Percentiles rank a stretch among this genome's conserved stretches.
Conservation (phyloP, 1,140 invertebrate species). For the Zaprionus gabonicus region DNA sequence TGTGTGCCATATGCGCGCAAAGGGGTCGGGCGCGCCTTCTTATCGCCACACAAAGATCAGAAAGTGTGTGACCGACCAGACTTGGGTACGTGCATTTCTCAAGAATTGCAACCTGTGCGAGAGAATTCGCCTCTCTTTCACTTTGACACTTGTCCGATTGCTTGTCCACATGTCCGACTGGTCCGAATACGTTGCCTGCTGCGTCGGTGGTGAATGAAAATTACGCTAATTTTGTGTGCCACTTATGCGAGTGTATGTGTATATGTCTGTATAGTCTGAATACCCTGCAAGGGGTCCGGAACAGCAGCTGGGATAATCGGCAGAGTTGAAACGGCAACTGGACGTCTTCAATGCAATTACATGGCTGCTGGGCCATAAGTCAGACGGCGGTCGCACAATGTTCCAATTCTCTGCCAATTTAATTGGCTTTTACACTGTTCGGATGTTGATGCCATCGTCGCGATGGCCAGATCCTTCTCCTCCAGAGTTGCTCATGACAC, state of each 20-base stretch:
- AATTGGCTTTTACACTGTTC: conserved; percentile 75
- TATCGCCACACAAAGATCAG: conserved; percentile 69
- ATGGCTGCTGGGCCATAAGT: conserved; percentile 55
- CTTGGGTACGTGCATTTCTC: conserved; percentile 65
- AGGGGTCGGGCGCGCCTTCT: conserved; percentile 44
- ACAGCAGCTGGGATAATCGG: conserved; percentile 74
- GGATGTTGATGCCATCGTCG: conserved; percentile 7
- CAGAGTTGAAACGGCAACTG: conserved; percentile 67
- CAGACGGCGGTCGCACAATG: conserved; percentile 46
- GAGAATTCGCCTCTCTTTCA: conserved; percentile 70
- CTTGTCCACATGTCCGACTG: background rate
- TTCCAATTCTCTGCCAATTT: conserved; percentile 78
- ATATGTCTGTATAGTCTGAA: conserved; percentile 31
- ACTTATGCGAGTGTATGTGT: conserved; percentile 53
- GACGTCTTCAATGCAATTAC: conserved; percentile 72
- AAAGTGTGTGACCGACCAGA: conserved; percentile 68
- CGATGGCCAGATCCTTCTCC: conserved; percentile 15
- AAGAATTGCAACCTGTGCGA: conserved; percentile 72
- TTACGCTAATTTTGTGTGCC: conserved; percentile 76
- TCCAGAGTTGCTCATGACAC: conserved; percentile 60
- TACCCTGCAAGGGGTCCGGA: conserved; percentile 36
- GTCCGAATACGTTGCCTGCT: conserved; percentile 9
- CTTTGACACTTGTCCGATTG: conserved; percentile 74
- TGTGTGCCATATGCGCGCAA: conserved; percentile 68
- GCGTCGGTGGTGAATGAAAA: conserved; percentile 65